Evolutionary conservation across 2,888 invertebrate genomes (phyloP).

Genomic region (Eupithecia insigniata): DNA sequence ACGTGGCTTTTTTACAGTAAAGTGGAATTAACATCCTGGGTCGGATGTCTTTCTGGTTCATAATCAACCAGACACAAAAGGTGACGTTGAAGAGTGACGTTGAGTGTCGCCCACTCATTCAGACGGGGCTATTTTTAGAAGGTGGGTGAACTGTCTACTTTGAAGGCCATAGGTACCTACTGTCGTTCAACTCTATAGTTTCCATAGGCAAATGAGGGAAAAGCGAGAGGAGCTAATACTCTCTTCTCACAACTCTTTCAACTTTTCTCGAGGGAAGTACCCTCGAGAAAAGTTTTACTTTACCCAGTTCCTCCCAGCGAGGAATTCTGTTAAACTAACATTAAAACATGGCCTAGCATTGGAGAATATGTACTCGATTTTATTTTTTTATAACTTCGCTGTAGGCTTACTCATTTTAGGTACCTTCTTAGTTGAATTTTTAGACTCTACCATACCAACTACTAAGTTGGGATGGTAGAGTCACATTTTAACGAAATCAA

Average conservation of each 20-base stretch:
- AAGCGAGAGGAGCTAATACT: not conserved
- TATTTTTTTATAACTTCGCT: not conserved
- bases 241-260: too few species aligned
- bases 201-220: not conserved
- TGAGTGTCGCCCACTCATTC: slow-evolving; percentile 45
- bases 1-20: not conserved
- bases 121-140: slow-evolving; percentile 64
- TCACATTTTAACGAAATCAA: too few species aligned
- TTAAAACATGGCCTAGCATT: not conserved
- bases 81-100: slow-evolving; percentile 24
- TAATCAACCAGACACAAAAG: slow-evolving; percentile 9
- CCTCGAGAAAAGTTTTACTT: not conserved
- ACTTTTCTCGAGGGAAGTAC: too few species aligned
- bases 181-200: not conserved
- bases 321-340: not conserved
- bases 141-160: slow-evolving; percentile 61
- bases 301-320: not conserved
- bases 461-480: too few species aligned
- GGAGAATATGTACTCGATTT: not conserved
- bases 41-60: not conserved
- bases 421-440: too few species aligned
- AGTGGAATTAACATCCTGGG: not conserved
- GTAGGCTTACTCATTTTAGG: not conserved
- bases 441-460: too few species aligned
- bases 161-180: slow-evolving; percentile 56